Evolutionary conservation across 64 coral and sea anemone genomes (phyloP).

Genomic region (Actinia tenebrosa): DNA sequence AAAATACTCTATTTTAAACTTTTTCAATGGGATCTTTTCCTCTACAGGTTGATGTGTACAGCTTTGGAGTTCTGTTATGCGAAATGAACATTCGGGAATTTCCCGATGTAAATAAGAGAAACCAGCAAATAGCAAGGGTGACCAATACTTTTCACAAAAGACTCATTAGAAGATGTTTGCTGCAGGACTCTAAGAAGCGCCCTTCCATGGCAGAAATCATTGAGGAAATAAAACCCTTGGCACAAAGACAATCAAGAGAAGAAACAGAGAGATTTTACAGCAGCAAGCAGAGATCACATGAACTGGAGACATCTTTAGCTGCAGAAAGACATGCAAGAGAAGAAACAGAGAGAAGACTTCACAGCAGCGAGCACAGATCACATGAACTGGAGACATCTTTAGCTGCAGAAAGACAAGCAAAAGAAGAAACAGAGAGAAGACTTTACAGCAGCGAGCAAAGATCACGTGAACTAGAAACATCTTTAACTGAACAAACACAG

Average conservation of each 20-base stretch:
- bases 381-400: no score
- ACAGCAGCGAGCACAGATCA: background rate
- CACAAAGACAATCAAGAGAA: background rate
- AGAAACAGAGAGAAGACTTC: no score
- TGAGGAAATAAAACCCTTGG: background rate
- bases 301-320: no score
- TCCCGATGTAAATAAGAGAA: background rate
- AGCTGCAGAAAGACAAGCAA: no score
- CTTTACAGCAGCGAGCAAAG: no score
- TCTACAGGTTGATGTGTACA: background rate
- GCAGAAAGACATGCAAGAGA: no score
- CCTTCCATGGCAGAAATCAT: background rate
- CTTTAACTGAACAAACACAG: no score
- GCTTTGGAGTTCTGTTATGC: slow-evolving; percentile 1
- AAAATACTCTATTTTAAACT: no score
- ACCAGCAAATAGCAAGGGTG: background rate
- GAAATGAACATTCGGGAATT: background rate
- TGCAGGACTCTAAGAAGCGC: background rate
- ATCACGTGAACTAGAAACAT: no score
- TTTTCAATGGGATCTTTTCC: background rate
- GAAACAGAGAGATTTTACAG: no score
- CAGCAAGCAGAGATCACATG: no score
- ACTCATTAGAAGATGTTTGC: background rate
- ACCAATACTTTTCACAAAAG: background rate
- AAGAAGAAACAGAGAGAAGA: no score